Conservation (phyloP, 2,888 invertebrate species). For the Drosophila helvetica region DNA sequence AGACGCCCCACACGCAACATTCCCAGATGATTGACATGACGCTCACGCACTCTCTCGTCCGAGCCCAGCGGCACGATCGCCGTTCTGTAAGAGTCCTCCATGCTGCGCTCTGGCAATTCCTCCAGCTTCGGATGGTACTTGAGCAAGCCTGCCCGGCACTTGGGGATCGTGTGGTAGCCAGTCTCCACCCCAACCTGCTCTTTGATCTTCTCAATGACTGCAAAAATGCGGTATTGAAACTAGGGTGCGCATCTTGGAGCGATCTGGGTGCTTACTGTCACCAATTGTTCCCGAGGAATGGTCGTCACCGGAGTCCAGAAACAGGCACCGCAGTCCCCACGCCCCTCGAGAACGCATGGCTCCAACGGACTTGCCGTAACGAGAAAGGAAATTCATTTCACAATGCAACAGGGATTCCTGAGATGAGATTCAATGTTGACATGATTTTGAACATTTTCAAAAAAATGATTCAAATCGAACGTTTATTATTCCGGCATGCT, state of each 20-base stretch:
- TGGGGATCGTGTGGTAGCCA: slow-evolving; percentile 84
- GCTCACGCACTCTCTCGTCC: slow-evolving; percentile 86
- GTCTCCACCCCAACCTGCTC: slow-evolving; percentile 72
- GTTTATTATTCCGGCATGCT: too few relatives aligned
- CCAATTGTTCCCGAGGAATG: slow-evolving; percentile 60
- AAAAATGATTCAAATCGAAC: neutral
- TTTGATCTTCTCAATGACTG: slow-evolving; percentile 72
- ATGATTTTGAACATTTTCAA: neutral
- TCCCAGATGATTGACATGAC: slow-evolving; percentile 86
- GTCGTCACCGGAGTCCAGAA: slow-evolving; percentile 19
- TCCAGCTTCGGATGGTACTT: slow-evolving; percentile 85
- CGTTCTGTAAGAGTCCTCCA: slow-evolving; percentile 88
- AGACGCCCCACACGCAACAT: slow-evolving; percentile 88
- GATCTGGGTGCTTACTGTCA: slow-evolving; percentile 43
- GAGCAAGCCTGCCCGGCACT: slow-evolving; percentile 84
- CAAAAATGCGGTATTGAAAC: neutral
- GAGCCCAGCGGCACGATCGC: slow-evolving; percentile 87
- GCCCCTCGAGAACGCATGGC: neutral
- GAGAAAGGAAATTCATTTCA: neutral
- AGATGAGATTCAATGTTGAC: neutral
- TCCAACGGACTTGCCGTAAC: neutral
- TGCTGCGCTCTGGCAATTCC: slow-evolving; percentile 86
- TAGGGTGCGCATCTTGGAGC: too few relatives aligned
- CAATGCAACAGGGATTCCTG: too few relatives aligned
- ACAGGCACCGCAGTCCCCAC: slow-evolving; percentile 16